A percentile compares a stretch with the other conserved stretches of the same genome.
phyloP scores from a whole-genome alignment of 2,888 invertebrate species.

The Asteroscopus sphinx region DNA sequence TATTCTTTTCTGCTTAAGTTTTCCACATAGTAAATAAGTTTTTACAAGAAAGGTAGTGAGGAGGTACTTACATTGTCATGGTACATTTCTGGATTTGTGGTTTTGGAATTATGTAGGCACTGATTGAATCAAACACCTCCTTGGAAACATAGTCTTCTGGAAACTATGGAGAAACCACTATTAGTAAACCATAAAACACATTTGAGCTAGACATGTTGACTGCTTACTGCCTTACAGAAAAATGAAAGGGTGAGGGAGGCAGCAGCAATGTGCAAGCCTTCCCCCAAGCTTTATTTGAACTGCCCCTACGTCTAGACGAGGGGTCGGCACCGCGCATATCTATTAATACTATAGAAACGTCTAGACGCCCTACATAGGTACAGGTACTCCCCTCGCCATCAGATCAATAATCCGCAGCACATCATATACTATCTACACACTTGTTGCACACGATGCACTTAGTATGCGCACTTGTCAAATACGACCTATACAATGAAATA shows the following conservation, averaged over 20 bases:
- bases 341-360: conserved; percentile 24
- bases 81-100: conserved; percentile 96
- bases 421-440: conserved; percentile 14
- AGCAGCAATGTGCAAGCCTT: conserved; percentile 14
- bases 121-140: conserved; percentile 97
- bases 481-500: neutral
- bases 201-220: conserved; percentile 19
- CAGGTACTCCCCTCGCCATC: conserved; percentile 22
- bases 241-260: conserved; percentile 24
- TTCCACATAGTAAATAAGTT: neutral
- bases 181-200: conserved; percentile 8
- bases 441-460: conserved; percentile 16
- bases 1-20: too few species aligned
- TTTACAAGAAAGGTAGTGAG: conserved; percentile 4
- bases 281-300: conserved; percentile 17
- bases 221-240: conserved; percentile 20
- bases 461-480: conserved; percentile 21
- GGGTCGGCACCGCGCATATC: conserved; percentile 3
- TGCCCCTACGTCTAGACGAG: conserved; percentile 37
- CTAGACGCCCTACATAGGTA: conserved; percentile 36
- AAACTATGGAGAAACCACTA: conserved; percentile 88
- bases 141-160: conserved; percentile 97
- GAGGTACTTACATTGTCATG: conserved; percentile 94
- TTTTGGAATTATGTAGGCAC: conserved; percentile 98
- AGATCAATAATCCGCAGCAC: conserved; percentile 50